These are phyloP conservation scores for Polymixis lichenea DNA, from an alignment of 2,888 invertebrate genomes.

Conservation along the genomic window DNA sequence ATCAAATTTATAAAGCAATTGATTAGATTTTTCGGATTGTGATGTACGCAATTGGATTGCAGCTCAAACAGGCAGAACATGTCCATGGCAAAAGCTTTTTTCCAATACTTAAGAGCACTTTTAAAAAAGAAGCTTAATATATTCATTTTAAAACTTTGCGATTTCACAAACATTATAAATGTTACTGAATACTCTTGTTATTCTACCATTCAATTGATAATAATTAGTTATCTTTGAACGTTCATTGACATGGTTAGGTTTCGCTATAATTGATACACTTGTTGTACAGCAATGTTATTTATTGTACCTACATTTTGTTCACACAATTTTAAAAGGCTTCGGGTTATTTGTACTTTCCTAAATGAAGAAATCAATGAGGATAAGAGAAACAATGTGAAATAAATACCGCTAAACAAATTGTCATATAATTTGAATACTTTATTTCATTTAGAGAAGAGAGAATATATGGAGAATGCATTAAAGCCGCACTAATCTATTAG, in stretches of 20 bases:
- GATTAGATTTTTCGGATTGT: neutral
- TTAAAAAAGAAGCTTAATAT: neutral
- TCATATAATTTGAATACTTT: too few species aligned
- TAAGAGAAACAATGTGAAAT: too few species aligned
- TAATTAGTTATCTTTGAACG: constrained; percentile 24
- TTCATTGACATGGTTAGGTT: constrained; percentile 25
- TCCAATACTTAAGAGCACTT: neutral
- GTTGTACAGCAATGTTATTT: neutral
- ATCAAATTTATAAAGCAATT: too few species aligned
- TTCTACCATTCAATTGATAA: constrained; percentile 24
- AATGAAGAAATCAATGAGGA: neutral
- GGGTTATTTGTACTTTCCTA: neutral
- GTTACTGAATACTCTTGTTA: neutral
- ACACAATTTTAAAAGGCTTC: neutral
- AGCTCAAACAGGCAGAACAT: neutral
- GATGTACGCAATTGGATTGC: neutral
- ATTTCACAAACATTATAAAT: neutral
- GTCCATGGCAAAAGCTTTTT: neutral
- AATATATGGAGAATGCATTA: too few species aligned
- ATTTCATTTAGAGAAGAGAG: too few species aligned
- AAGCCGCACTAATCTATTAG: too few species aligned
- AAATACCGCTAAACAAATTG: too few species aligned
- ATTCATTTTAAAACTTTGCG: neutral
- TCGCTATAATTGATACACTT: neutral
- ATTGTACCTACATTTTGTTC: neutral